Base-by-base conservation (phyloP, 2,113 vertebrate species). In the Cyanoderma ruficeps region DNA sequence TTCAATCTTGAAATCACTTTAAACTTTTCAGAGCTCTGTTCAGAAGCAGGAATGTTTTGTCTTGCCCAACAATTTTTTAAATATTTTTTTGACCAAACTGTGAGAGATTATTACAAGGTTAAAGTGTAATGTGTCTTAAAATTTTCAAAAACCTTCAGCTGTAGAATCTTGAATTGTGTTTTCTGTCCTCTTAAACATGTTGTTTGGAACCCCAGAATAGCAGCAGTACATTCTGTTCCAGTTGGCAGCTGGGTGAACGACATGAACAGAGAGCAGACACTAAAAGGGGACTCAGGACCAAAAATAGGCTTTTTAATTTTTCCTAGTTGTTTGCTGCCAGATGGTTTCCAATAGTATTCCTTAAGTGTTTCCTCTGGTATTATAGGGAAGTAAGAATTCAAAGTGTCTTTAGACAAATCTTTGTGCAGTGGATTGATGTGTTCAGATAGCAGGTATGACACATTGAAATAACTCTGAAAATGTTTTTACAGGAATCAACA, bases 181-280 rank as follows among this genome's bases (percentile, higher is more conserved):
- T 61, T 75, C 56, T 92, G 33, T 90, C 80, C 71, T 93, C 88
- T 71, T 63, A 39, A 91, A 75, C 67, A 67, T 68, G 47, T 44
- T 80, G 39, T 69, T 93, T 84, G 59, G 89, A 94, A 60, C 49
- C 77, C 20, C 72, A 83, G 72, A 97, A 95, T 89, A 94, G 84
- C 83, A 90, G 37, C 39, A 83, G 91, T 39, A 74, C 71, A 93
- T 86, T 96, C 97, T 94, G 88, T 97, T 93, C 81, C 60, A 83
- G 24, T 95, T 95, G 79, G 85, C 91, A 95, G 89, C 95, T 95
- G 94, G 81, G 52, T 76, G 87, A 97, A 53, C 68, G 91, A 92
- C 68, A 93, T 56, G 67, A 83, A 82, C 77, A 93, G 84, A 85
- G 24, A 91, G 74, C 21, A 94, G 53, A 92, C 93, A 70, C 52